These are phyloP conservation scores for Silurus meridionalis DNA, from an alignment of 2,113 vertebrate species.

Conservation along the genomic window DNA sequence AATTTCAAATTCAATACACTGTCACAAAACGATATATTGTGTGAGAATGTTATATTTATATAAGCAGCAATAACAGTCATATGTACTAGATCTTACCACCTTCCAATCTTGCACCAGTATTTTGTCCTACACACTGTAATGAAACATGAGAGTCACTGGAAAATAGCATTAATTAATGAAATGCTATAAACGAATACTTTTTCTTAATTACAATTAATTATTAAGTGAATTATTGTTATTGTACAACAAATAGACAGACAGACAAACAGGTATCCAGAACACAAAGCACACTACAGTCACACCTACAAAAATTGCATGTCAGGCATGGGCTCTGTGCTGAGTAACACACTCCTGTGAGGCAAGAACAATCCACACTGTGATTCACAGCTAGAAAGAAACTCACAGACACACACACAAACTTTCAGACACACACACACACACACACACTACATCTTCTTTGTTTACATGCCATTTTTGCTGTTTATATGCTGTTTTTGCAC, in stretches of 20 bases:
- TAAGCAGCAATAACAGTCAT: neutral
- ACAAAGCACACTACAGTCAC: constrained; percentile 3
- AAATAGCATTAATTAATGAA: neutral
- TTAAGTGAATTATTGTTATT: neutral
- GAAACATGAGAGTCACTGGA: neutral
- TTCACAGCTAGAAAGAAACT: constrained; percentile 43
- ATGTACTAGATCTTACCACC: neutral
- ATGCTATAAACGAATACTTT: neutral
- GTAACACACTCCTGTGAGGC: constrained; percentile 37
- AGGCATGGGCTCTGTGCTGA: constrained; percentile 14
- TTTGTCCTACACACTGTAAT: neutral
- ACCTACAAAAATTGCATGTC: constrained; percentile 31
- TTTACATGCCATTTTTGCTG: too few relatives aligned
- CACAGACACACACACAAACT: constrained; percentile 36
- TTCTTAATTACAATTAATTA: neutral
- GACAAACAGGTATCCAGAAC: neutral
- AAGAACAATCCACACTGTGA: constrained; percentile 40
- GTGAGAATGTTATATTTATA: neutral
- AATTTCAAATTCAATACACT: neutral
- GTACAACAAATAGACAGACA: neutral
- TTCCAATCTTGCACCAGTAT: neutral
- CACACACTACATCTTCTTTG: too few relatives aligned
- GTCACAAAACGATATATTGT: neutral
- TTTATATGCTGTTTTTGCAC: too few relatives aligned
- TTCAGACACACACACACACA: too few relatives aligned